These are phyloP conservation scores for Hemithea aestivaria DNA, from an alignment of 2,888 invertebrate genomes.

Conservation along the genomic window DNA sequence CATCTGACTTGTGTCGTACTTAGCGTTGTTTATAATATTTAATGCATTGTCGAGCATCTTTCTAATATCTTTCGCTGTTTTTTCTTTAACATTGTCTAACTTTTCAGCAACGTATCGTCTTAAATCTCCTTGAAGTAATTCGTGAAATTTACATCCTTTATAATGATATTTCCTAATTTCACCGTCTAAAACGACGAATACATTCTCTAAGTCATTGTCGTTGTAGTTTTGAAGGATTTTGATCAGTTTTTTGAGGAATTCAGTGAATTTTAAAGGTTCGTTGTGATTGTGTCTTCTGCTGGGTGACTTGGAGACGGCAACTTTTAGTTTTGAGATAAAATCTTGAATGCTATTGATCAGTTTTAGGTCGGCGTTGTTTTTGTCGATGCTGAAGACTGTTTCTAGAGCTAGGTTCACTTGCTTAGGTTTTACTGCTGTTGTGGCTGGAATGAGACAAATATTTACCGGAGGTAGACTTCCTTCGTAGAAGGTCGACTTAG, in stretches of 20 bases:
- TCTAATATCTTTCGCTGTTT: constrained; percentile 27
- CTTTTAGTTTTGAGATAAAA: constrained; percentile 38
- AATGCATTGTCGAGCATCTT: constrained; percentile 23
- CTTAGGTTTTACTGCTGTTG: constrained; percentile 26
- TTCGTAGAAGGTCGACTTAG: too few relatives aligned
- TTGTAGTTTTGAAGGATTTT: constrained; percentile 32
- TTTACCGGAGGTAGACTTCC: too few relatives aligned
- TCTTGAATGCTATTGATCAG: constrained; percentile 40
- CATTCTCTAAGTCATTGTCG: constrained; percentile 39
- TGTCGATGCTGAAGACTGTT: constrained; percentile 48
- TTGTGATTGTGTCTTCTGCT: constrained; percentile 7
- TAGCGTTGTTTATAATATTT: constrained; percentile 19
- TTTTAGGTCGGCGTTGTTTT: constrained; percentile 35
- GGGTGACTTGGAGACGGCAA: constrained; percentile 13
- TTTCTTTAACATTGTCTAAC: constrained; percentile 28
- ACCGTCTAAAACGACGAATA: constrained; percentile 30
- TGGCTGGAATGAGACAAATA: constrained; percentile 25
- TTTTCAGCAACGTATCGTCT: constrained; percentile 30
- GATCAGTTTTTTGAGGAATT: constrained; percentile 39
- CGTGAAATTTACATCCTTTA: constrained; percentile 37
- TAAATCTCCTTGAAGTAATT: constrained; percentile 28
- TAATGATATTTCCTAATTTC: constrained; percentile 43
- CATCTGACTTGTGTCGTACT: constrained; percentile 16
- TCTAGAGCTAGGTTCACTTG: constrained; percentile 49
- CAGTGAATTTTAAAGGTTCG: constrained; percentile 32